phyloP scores from a whole-genome alignment of 2,797 vertebrate genomes.

The Takifugu ocellatus region DNA sequence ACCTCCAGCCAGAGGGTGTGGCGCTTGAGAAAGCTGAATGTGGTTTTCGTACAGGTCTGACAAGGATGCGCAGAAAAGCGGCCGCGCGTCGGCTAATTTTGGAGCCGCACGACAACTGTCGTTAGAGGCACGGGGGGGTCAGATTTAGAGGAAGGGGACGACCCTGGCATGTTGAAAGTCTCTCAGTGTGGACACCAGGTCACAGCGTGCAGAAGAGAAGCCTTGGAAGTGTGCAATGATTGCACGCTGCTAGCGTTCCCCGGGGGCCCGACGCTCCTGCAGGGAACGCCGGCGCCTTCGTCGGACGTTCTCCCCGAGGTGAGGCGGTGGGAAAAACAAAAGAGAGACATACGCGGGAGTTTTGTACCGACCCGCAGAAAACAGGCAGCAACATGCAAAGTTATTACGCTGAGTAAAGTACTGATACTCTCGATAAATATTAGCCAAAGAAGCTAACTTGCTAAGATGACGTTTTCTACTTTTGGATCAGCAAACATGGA shows the following conservation, averaged over 20 bases:
- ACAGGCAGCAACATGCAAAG: constrained; percentile 41
- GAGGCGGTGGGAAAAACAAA: constrained; percentile 59
- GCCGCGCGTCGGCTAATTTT: constrained; percentile 35
- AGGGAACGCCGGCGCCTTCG: constrained; percentile 37
- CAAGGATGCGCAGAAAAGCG: constrained; percentile 27
- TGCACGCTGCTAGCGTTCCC: constrained; percentile 22
- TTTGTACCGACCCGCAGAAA: constrained; percentile 5
- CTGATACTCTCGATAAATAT: too few species aligned
- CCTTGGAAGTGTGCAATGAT: constrained; percentile 28
- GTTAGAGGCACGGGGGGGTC: constrained; percentile 15
- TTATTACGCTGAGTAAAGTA: too few species aligned
- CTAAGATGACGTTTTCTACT: too few species aligned
- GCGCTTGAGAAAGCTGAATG: constrained; percentile 25
- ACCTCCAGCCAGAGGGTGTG: constrained; percentile 22
- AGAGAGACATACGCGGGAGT: constrained; percentile 24
- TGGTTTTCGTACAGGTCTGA: constrained; percentile 41
- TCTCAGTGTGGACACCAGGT: too few species aligned
- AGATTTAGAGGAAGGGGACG: too few species aligned
- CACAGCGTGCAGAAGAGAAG: too few species aligned
- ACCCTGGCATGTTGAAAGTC: too few species aligned
- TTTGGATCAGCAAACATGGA: too few species aligned
- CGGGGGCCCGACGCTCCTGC: constrained; percentile 23
- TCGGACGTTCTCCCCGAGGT: constrained; percentile 56
- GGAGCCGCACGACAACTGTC: constrained; percentile 45
- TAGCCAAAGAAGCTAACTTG: too few species aligned